Percentiles rank a stretch among this genome's conserved stretches.
Evolutionary conservation across 1,140 invertebrate species (phyloP).

Genomic region (Battus philenor): DNA sequence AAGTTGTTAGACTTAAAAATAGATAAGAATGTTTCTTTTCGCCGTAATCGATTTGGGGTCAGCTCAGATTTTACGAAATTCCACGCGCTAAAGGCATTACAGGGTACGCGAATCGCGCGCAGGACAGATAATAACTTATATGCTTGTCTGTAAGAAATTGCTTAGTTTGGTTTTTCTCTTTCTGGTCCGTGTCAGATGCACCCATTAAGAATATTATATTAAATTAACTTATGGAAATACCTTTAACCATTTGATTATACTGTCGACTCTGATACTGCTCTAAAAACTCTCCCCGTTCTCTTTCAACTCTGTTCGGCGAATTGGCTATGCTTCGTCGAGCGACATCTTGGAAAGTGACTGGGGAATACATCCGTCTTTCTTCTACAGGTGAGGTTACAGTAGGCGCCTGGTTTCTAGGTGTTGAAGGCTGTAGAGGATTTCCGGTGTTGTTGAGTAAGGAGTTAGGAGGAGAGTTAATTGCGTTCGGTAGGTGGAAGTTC

Average conservation of each 20-base stretch:
- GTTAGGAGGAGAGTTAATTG: conserved; percentile 34
- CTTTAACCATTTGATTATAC: conserved; percentile 4
- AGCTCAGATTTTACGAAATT: too few relatives aligned
- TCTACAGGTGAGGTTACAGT: conserved; percentile 64
- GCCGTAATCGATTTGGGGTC: too few relatives aligned
- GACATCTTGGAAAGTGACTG: conserved; percentile 90
- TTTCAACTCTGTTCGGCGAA: conserved; percentile 78
- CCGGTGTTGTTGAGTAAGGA: conserved; percentile 33
- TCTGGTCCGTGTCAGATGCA: too few relatives aligned
- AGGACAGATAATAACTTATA: too few relatives aligned
- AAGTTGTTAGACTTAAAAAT: too few relatives aligned
- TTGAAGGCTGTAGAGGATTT: conserved; percentile 29
- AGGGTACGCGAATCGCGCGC: too few relatives aligned
- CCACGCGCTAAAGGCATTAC: too few relatives aligned
- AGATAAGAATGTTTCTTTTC: too few relatives aligned
- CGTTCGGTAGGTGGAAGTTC: conserved; percentile 28
- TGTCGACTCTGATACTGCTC: conserved; percentile 6
- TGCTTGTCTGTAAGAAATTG: too few relatives aligned
- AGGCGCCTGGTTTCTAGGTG: conserved; percentile 37
- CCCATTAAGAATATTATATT: too few relatives aligned
- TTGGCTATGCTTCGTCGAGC: conserved; percentile 84
- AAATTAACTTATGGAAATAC: too few relatives aligned
- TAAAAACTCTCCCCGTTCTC: conserved; percentile 39
- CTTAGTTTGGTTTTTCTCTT: too few relatives aligned
- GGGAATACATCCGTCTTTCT: conserved; percentile 85